Evolutionary conservation across 2,888 invertebrate species (phyloP).

Genomic region (Lycophotia porphyrea): DNA sequence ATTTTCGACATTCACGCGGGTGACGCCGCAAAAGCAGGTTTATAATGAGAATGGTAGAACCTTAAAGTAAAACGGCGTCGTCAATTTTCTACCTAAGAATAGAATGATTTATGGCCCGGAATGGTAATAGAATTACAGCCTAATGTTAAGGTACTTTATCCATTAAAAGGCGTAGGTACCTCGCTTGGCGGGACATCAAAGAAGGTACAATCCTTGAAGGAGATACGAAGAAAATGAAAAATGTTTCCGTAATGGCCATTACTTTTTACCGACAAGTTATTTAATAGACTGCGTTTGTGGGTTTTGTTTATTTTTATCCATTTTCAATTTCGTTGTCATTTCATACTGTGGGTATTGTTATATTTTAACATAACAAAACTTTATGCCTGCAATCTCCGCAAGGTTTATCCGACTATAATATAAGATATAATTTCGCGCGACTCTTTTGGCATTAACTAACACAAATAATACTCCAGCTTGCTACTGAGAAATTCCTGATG

Average conservation of each 20-base stretch:
- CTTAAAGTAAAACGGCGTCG: conserved; percentile 6
- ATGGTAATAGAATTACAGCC: conserved; percentile 48
- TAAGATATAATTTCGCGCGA: not conserved
- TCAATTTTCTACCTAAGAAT: conserved; percentile 33
- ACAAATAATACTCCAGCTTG: not conserved
- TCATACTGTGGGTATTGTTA: not conserved
- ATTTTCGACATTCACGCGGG: not conserved
- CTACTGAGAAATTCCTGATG: not conserved
- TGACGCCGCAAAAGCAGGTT: not conserved
- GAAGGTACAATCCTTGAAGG: not conserved
- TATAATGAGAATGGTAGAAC: conserved; percentile 17
- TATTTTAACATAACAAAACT: not conserved
- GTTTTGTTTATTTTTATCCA: conserved; percentile 20
- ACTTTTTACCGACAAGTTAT: conserved; percentile 9
- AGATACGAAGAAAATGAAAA: conserved; percentile 42
- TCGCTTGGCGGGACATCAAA: conserved; percentile 39
- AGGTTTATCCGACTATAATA: too few relatives aligned
- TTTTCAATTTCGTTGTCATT: not conserved
- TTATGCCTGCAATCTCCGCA: not conserved
- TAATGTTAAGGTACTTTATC: conserved; percentile 43
- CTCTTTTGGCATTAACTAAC: not conserved
- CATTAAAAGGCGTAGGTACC: conserved; percentile 45
- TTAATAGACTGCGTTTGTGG: not conserved
- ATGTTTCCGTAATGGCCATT: conserved; percentile 11
- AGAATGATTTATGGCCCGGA: conserved; percentile 42